Percentiles rank a stretch among this genome's conserved stretches.
Conservation (phyloP, 2,113 vertebrate genomes). For the Burhinus bistriatus region DNA sequence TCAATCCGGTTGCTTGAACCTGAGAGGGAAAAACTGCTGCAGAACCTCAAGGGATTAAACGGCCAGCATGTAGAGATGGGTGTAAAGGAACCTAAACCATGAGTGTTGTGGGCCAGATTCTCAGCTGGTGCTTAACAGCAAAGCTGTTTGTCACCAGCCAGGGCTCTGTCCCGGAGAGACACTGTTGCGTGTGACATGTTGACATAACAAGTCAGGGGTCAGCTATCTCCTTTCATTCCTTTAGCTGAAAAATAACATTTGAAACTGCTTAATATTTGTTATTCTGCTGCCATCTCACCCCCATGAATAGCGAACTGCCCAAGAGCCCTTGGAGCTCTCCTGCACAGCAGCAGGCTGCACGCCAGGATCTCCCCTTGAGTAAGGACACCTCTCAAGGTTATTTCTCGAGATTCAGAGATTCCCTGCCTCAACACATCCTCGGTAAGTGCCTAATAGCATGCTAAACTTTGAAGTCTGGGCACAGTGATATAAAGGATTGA, state of each 20-base stretch:
- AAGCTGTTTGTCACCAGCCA: background rate
- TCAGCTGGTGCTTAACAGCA: background rate
- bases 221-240: background rate
- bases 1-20: background rate
- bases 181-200: background rate
- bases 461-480: too few relatives aligned
- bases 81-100: background rate
- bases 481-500: too few relatives aligned
- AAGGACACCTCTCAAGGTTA: too few relatives aligned
- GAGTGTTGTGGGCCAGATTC: rapidly evolving
- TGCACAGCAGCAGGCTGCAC: too few relatives aligned
- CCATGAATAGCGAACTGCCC: too few relatives aligned
- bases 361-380: too few relatives aligned
- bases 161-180: background rate
- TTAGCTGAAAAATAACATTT: background rate
- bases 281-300: background rate
- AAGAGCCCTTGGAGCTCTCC: too few relatives aligned
- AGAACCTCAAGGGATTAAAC: background rate
- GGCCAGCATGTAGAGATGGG: background rate
- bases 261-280: background rate
- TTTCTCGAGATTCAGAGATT: too few relatives aligned
- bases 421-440: too few relatives aligned
- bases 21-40: background rate
- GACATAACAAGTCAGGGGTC: background rate
- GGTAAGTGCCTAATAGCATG: too few relatives aligned